Percentiles rank a stretch among this genome's conserved stretches.
These are phyloP conservation scores for Gandaritis pyraliata DNA, from an alignment of 2,888 invertebrate species.

Conservation along the genomic window DNA sequence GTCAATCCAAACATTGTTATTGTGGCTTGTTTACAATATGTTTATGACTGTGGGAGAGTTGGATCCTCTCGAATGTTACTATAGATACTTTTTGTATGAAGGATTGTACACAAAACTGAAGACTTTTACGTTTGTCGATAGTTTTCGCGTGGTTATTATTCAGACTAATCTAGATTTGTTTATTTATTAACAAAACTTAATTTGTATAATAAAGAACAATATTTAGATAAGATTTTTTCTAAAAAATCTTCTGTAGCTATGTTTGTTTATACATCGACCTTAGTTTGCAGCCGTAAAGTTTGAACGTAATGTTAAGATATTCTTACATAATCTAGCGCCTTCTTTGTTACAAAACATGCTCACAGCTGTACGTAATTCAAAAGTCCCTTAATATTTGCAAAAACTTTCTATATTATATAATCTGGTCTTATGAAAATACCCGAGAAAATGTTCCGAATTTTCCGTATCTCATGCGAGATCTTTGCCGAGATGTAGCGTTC, in stretches of 20 bases:
- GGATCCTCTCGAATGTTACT: background rate
- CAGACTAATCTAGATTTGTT: too few species aligned
- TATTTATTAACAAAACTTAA: too few species aligned
- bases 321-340: background rate
- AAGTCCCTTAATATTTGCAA: slow-evolving; percentile 27
- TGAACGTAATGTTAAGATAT: background rate
- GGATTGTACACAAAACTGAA: too few species aligned
- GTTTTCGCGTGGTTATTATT: too few species aligned
- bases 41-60: background rate
- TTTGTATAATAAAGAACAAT: too few species aligned
- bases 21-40: slow-evolving; percentile 21
- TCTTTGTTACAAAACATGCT: slow-evolving; percentile 9
- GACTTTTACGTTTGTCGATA: too few species aligned
- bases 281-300: background rate
- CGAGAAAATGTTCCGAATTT: slow-evolving; percentile 39
- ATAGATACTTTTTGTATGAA: background rate
- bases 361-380: slow-evolving; percentile 14
- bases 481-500: slow-evolving; percentile 20
- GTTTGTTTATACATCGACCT: too few species aligned
- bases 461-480: slow-evolving; percentile 39
- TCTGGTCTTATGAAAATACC: slow-evolving; percentile 39
- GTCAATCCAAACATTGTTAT: slow-evolving; percentile 36
- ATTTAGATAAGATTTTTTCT: too few species aligned
- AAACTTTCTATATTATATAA: slow-evolving; percentile 39
- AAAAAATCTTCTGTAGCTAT: too few species aligned